Evolutionary conservation across 2,888 invertebrate species (phyloP).

Genomic region (Drosophila mimetica): DNA sequence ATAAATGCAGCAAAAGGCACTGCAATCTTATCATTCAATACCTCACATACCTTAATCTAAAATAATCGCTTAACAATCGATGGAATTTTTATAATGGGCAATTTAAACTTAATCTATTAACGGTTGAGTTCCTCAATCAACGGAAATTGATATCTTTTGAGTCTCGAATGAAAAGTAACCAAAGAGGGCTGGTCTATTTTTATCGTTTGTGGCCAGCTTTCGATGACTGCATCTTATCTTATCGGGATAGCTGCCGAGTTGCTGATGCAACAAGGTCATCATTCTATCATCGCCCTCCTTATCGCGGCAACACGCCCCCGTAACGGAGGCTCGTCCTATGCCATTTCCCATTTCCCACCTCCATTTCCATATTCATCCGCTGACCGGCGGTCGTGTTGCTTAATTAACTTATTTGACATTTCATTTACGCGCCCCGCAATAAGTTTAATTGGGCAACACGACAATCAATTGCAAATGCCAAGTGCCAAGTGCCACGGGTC

Average conservation of each 20-base stretch:
- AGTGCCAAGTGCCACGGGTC: slow-evolving; percentile 23
- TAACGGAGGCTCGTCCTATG: slow-evolving; percentile 31
- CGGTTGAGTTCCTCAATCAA: neutral
- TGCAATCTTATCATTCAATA: slow-evolving; percentile 18
- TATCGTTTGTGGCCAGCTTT: neutral
- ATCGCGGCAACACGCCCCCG: slow-evolving; percentile 29
- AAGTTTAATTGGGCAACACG: slow-evolving; percentile 37
- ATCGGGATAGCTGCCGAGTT: slow-evolving; percentile 1
- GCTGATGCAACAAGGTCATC: slow-evolving; percentile 47
- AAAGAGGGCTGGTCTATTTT: neutral
- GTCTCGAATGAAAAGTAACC: neutral
- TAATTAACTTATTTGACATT: slow-evolving; percentile 67
- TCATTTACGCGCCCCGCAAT: slow-evolving; percentile 54
- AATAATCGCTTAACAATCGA: neutral
- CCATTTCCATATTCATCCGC: neutral
- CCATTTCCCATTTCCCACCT: neutral
- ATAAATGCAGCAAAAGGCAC: neutral
- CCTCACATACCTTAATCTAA: neutral
- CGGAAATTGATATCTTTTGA: no score
- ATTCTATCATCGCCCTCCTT: no score
- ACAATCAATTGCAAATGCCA: slow-evolving; percentile 45
- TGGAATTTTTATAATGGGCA: neutral
- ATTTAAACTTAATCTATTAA: neutral
- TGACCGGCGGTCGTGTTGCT: slow-evolving; percentile 23
- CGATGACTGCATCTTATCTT: neutral